Base-by-base conservation (phyloP, 2,797 vertebrate species). In the Sebastes diaconus region DNA sequence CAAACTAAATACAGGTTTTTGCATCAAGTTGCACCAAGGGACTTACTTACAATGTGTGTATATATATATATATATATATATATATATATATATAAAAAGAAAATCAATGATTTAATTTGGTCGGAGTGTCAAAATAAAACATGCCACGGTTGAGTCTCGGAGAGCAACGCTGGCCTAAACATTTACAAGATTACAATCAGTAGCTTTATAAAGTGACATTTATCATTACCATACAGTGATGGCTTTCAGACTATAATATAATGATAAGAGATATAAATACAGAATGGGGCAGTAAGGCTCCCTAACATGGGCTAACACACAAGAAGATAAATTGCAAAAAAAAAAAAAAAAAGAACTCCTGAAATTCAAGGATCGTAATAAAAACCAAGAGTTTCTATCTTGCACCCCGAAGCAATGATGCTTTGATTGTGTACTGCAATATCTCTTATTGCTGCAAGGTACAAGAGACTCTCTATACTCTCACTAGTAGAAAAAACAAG, bases 141-240 rank as follows among this genome's bases (percentile, higher is more conserved):
- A 65, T 5, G 72, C 68, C 76, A 61, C 24, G 22, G 76, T 78
- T 81, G 74, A 88, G 86, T 85, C 78, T 87, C 77, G 77, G 85
- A 85, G 79, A 86, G 84, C 81, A 85, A 74, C 50, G 76, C 79
- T 59, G 84, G 79, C 79, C 65, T 70, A 80, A 84, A 91, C 81
- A 34, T 72, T 82, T 82, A 87, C 72, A 92, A 90, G 91, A 85
- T 74, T 94, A 95, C 93, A 95, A 95, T 96, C 92, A 94, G 91
- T 93, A 93, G 90, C 91, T 93, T 90, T 68, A 93, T 95, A 95
- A 96, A 95, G 94, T 95, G 94, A 95, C 92, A 85, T 86, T 88
- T 85, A 91, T 87, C 82, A 80, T 88, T 16, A 58, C 85, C 88
- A 92, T 80, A 83, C 70, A 71, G 79, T 16, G 34, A 92, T 87